These are phyloP conservation scores for Pocillopora damicornis DNA, from an alignment of 64 coral and sea anemone species.

Conservation along the genomic window DNA sequence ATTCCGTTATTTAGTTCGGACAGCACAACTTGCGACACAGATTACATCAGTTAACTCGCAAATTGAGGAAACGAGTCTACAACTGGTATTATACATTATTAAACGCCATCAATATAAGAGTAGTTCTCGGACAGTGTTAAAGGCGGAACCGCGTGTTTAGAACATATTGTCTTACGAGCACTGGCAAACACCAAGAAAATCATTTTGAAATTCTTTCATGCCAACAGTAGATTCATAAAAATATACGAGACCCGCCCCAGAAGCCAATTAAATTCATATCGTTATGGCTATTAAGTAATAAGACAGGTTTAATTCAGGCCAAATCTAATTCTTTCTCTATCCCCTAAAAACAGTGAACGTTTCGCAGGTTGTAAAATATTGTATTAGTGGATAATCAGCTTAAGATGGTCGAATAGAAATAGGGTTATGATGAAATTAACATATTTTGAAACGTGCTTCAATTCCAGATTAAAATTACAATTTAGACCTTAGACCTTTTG, in stretches of 20 bases:
- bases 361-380: neutral
- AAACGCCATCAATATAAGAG: neutral
- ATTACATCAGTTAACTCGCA: constrained; percentile 29
- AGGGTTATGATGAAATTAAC: too few species aligned
- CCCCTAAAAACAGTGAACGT: neutral
- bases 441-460: too few species aligned
- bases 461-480: too few species aligned
- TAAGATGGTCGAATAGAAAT: too few species aligned
- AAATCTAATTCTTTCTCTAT: neutral
- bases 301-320: neutral
- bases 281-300: neutral
- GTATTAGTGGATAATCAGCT: too few species aligned
- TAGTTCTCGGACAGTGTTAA: too few species aligned
- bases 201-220: neutral
- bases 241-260: neutral
- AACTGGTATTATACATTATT: constrained; percentile 29
- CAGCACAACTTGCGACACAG: neutral
- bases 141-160: neutral
- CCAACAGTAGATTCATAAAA: neutral
- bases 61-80: neutral
- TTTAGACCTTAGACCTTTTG: too few species aligned
- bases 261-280: neutral
- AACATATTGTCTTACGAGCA: too few species aligned
- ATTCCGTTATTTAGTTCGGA: neutral
- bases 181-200: neutral